Conservation (phyloP, 2,113 vertebrate species). For the Eupsittula cactorum region DNA sequence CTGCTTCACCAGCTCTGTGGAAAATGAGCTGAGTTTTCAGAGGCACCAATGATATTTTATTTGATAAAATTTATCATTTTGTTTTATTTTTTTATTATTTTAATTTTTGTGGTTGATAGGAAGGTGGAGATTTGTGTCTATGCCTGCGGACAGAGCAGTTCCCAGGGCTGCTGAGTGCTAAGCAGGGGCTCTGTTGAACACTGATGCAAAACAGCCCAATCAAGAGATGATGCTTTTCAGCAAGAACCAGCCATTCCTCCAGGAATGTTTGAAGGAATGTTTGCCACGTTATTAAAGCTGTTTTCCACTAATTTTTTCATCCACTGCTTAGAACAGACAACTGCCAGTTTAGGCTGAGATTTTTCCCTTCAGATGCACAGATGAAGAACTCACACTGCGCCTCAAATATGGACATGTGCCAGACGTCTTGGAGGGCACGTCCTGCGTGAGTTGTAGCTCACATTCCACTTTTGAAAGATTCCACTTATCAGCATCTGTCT, state of each 20-base stretch:
- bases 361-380: neutral
- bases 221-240: neutral
- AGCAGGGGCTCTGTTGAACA: neutral
- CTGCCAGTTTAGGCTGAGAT: neutral
- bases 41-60: neutral
- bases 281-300: neutral
- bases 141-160: too few species aligned
- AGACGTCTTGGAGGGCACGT: accelerated
- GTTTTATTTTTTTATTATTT: neutral
- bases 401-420: accelerated
- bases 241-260: neutral
- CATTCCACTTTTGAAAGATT: accelerated
- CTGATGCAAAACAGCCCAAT: neutral
- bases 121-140: neutral
- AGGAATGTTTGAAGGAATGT: neutral
- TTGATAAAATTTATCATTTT: neutral
- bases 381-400: accelerated
- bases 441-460: neutral
- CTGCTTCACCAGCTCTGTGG: neutral
- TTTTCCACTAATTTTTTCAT: neutral
- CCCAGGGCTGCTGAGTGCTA: neutral
- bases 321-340: accelerated
- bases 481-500: neutral
- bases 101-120: accelerated
- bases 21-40: neutral